Evolutionary conservation across 2,888 invertebrate genomes (phyloP).

Genomic region (Nomada lathburiana): DNA sequence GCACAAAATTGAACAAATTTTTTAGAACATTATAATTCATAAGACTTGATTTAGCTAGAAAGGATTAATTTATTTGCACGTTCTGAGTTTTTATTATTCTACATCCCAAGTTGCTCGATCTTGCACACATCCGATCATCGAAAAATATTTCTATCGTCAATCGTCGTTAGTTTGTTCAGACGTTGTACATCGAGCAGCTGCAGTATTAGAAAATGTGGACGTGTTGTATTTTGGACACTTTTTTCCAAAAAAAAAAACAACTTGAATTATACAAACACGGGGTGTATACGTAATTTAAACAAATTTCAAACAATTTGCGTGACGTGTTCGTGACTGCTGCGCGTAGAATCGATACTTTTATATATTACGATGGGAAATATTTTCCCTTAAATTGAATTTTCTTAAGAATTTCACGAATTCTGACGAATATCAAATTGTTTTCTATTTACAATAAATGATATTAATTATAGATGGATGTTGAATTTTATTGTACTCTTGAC

Average conservation of each 20-base stretch:
- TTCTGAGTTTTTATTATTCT: constrained; percentile 11
- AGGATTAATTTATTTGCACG: constrained; percentile 13
- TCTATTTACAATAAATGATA: background rate
- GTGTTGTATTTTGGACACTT: constrained; percentile 2
- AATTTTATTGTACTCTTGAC: constrained; percentile 3
- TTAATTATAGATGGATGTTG: background rate
- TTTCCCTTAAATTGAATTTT: background rate
- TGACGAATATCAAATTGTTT: constrained; percentile 1
- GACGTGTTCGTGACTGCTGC: background rate
- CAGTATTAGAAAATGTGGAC: constrained; percentile 21
- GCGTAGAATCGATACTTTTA: background rate
- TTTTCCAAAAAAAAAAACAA: background rate
- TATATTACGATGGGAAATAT: background rate
- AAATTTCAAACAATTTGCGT: background rate
- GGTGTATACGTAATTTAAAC: background rate
- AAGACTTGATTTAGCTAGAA: constrained; percentile 16
- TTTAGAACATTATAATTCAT: constrained; percentile 16
- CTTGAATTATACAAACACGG: background rate
- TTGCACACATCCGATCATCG: background rate
- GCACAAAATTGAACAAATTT: constrained; percentile 34
- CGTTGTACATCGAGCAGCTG: constrained; percentile 1
- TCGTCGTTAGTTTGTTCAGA: background rate
- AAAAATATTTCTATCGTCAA: background rate
- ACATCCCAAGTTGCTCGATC: background rate
- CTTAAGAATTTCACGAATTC: constrained; percentile 3